Evolutionary conservation across 2,113 vertebrate species (phyloP), one percentile per base, ranked within the genome.

Genomic region (Neotragus moschatus): DNA sequence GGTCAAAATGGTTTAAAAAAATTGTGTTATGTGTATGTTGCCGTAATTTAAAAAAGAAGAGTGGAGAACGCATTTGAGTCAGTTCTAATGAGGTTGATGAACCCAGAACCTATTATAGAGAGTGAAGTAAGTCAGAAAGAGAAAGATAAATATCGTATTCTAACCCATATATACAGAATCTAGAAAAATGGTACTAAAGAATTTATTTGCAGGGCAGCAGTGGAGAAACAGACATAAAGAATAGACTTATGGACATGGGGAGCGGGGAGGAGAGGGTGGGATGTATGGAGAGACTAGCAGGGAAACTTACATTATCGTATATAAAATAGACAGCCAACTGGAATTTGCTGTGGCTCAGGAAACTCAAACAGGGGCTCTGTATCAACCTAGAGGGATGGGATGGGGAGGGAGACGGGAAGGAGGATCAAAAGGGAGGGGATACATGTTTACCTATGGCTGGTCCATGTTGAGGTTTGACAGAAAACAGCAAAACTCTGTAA

Each of bases 201-300:
- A 70, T 21, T 36, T 70, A 36, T 36, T 36, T 70, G 1, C 33
- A 36, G 63, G n/a, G 33, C 63, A 66, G 63, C n/a, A 5, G n/a
- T 66, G 63, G 63, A 66, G n/a, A 66, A 21, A 36, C 17, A 66
- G 33, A 10, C 33, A 63, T 17, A 63, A 1, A 66, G 61, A 66
- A 36, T 28, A 58, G 4, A 58, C 56, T 58, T 58, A 28, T 58
- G 56, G 56, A 28, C 56, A 58, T 28, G 56, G 61, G 63, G n/a
- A 36, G 4, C 0, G 17, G 63, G n/a, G 17, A 70, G n/a, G 4
- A 11, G n/a, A 70, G 63, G 63, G 63, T 70, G n/a, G 0, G n/a
- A 21, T 70, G n/a, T 21, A 11, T 36, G 63, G 4, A 21, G 0
- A 6, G 63, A 36, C n/a, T 0, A 21, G 0, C 63, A 21, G 19